These are phyloP conservation scores for Camarhynchus parvulus DNA, from an alignment of 2,113 vertebrate species.

Conservation along the genomic window DNA sequence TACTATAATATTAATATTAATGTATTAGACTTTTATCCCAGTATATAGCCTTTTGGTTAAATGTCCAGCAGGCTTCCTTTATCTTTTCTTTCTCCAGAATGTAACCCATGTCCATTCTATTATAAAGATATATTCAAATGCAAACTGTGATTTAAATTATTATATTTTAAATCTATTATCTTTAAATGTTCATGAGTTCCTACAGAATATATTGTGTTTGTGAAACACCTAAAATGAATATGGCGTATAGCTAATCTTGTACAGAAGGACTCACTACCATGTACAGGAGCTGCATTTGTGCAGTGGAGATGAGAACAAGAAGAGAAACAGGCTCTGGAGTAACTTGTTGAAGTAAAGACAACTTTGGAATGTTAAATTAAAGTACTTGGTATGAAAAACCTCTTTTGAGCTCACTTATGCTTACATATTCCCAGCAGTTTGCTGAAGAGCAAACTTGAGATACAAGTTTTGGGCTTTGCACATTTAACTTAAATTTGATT, in stretches of 20 bases:
- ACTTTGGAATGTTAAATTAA: neutral
- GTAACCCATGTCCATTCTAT: neutral
- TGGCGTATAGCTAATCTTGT: neutral
- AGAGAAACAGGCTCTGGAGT: neutral
- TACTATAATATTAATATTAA: neutral
- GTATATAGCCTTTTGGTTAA: neutral
- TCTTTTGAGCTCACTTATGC: neutral
- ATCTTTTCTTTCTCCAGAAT: neutral
- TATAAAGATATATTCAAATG: neutral
- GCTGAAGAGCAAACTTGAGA: neutral
- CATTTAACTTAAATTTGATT: neutral
- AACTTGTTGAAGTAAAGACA: neutral
- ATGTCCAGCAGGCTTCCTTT: neutral
- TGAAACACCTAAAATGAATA: neutral
- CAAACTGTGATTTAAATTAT: neutral
- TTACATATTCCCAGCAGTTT: neutral
- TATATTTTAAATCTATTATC: neutral
- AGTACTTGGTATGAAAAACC: neutral
- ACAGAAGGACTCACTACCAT: neutral
- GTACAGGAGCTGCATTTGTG: neutral
- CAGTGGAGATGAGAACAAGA: neutral
- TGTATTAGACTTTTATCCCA: neutral
- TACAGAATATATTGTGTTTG: neutral
- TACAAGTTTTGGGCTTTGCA: fast-evolving
- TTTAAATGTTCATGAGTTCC: neutral